These are phyloP conservation scores for Macquaria australasica DNA, from an alignment of 2,113 vertebrate genomes.

Conservation along the genomic window DNA sequence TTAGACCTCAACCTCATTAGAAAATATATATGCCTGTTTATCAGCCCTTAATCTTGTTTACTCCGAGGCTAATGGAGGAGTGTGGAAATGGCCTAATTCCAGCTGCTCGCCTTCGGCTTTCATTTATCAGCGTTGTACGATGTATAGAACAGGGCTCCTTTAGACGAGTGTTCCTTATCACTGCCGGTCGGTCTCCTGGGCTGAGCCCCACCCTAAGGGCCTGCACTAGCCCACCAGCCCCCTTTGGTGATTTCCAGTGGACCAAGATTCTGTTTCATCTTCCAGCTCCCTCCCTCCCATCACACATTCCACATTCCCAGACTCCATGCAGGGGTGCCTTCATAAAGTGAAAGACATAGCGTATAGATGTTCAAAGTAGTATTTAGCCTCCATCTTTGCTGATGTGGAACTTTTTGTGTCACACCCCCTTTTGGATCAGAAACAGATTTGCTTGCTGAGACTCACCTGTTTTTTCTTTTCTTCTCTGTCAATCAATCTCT, in stretches of 20 bases:
- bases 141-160: constrained; percentile 14
- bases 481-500: background rate
- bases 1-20: background rate
- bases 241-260: constrained; percentile 23
- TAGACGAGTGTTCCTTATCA: constrained; percentile 31
- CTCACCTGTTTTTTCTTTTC: background rate
- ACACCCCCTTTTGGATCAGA: too few relatives aligned
- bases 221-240: background rate
- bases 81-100: background rate
- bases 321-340: background rate
- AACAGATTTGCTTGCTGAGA: background rate
- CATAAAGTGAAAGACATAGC: background rate
- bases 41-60: constrained; percentile 33
- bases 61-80: background rate
- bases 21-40: constrained; percentile 1
- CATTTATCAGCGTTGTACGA: constrained; percentile 35
- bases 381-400: background rate
- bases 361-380: background rate
- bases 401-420: background rate
- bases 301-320: constrained; percentile 34
- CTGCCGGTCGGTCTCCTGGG: background rate
- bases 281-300: constrained; percentile 1
- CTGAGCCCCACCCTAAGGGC: constrained; percentile 5
- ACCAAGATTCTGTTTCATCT: constrained; percentile 42
- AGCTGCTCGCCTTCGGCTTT: constrained; percentile 1